Evolutionary conservation across 2,113 vertebrate species (phyloP).

Genomic region (Brienomyrus longianalis): DNA sequence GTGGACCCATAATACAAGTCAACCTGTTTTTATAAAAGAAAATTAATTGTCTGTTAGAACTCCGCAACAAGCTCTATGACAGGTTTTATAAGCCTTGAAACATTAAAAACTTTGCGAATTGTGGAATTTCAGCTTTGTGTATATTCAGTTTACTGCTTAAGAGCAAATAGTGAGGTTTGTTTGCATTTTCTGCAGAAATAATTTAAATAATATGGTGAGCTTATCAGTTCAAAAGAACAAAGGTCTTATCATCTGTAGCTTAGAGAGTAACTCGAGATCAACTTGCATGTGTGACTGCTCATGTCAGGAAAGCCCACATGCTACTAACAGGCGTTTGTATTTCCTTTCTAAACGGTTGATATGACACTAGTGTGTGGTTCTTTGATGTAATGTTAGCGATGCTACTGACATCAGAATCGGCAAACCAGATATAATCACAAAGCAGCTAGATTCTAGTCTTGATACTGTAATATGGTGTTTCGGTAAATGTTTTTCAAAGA

Average conservation of each 20-base stretch:
- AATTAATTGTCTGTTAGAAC: not conserved
- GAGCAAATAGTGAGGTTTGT: not conserved
- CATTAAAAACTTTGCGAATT: not conserved
- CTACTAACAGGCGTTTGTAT: not conserved
- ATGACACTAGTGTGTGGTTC: not conserved
- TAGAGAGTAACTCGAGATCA: not conserved
- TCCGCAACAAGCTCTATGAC: not conserved
- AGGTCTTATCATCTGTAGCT: not conserved
- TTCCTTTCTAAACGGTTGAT: not conserved
- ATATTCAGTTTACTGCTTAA: not conserved
- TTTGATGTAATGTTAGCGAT: not conserved
- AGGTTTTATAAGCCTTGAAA: not conserved
- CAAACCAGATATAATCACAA: not conserved
- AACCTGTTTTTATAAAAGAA: not conserved
- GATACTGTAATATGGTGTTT: not conserved
- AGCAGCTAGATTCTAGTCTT: not conserved
- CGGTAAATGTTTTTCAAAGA: not conserved
- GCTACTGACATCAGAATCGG: not conserved
- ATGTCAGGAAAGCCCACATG: not conserved
- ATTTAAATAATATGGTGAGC: not conserved
- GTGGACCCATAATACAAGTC: not conserved
- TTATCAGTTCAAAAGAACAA: not conserved
- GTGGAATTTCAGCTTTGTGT: not conserved
- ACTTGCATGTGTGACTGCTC: not conserved
- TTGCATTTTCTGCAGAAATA: not conserved